Conservation (phyloP, 2,888 invertebrate genomes). For the Ophraella communa region DNA sequence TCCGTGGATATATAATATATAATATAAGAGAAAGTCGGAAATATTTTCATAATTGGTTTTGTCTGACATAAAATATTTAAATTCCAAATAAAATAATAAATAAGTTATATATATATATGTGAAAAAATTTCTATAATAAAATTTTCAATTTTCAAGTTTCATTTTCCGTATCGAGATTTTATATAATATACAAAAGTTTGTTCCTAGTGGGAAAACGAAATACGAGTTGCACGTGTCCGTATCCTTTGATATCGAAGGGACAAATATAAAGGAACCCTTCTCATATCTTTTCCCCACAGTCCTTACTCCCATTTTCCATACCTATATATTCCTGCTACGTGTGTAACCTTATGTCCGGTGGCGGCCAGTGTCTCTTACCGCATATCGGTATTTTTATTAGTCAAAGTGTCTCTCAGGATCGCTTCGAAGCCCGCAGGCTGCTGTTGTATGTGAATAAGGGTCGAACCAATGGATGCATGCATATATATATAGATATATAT, state of each 20-base stretch:
- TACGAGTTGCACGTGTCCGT: slow-evolving; percentile 36
- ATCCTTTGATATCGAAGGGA: slow-evolving; percentile 23
- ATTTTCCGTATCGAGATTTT: background rate
- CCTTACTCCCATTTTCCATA: slow-evolving; percentile 21
- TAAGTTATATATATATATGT: too few species aligned
- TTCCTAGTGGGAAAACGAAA: slow-evolving; percentile 32
- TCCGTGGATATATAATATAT: too few species aligned
- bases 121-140: background rate
- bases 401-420: slow-evolving; percentile 49
- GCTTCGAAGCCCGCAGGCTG: slow-evolving; percentile 48
- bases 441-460: slow-evolving; percentile 37
- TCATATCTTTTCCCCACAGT: too few species aligned
- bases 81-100: too few species aligned
- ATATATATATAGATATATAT: slow-evolving; percentile 42
- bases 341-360: slow-evolving; percentile 54
- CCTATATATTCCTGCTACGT: slow-evolving; percentile 42
- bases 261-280: slow-evolving; percentile 22
- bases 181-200: background rate
- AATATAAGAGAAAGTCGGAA: too few species aligned
- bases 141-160: background rate
- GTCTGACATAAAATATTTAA: too few species aligned
- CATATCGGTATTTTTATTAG: slow-evolving; percentile 57
- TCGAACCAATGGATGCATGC: slow-evolving; percentile 46
- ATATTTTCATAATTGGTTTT: too few species aligned
- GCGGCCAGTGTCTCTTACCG: slow-evolving; percentile 30